Percentiles rank a stretch among this genome's conserved stretches.
These are phyloP conservation scores for Ganaspis sp. DNA, from an alignment of 1,140 invertebrate genomes.

Conservation along the genomic window DNA sequence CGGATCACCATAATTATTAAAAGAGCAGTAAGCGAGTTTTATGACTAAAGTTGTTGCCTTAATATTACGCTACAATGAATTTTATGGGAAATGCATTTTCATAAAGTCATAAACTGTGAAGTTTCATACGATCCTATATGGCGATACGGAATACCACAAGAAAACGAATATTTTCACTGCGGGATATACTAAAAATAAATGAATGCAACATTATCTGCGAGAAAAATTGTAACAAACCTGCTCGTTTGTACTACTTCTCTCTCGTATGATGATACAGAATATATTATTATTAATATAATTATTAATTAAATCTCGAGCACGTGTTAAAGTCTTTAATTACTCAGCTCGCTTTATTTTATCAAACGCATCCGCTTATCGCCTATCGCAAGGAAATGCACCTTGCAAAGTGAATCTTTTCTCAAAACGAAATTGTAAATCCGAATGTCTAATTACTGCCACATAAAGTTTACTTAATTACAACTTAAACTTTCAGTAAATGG, in stretches of 20 bases:
- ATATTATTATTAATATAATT: background rate
- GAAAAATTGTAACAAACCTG: background rate
- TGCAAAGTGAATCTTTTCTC: background rate
- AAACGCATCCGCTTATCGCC: background rate
- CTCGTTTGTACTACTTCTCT: background rate
- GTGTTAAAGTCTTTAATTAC: constrained; percentile 9
- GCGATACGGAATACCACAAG: constrained; percentile 6
- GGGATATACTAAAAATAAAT: background rate
- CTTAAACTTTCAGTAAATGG: background rate
- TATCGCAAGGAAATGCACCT: constrained; percentile 3
- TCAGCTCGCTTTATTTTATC: constrained; percentile 4
- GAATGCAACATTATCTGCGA: background rate
- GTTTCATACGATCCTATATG: constrained; percentile 23
- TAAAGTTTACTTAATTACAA: constrained; percentile 22
- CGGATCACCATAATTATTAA: constrained; percentile 14
- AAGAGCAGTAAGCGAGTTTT: background rate
- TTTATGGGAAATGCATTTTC: constrained; percentile 13
- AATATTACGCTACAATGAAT: constrained; percentile 17
- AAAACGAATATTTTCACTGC: background rate
- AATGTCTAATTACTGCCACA: background rate
- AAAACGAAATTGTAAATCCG: background rate
- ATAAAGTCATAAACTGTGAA: constrained; percentile 19
- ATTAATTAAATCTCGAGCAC: background rate
- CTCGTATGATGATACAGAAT: background rate
- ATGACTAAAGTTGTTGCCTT: constrained; percentile 1